Percentiles rank a stretch among this genome's conserved stretches.
These are phyloP conservation scores for Amaurobius ferox DNA, from an alignment of 2,888 invertebrate species.

Conservation along the genomic window DNA sequence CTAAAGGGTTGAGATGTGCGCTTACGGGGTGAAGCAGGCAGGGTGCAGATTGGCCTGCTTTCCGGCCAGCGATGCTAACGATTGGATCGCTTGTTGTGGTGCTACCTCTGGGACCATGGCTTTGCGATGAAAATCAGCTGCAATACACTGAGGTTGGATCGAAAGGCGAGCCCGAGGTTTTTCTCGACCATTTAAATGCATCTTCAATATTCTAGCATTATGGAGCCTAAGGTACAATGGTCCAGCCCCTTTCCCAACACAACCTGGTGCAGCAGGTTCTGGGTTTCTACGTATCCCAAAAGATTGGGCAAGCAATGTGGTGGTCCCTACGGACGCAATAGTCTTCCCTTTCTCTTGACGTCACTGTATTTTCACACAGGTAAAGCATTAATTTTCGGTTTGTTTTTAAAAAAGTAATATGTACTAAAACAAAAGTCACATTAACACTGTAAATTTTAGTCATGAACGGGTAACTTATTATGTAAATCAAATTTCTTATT, in stretches of 20 bases:
- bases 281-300: conserved; percentile 19
- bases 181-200: conserved; percentile 22
- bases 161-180: conserved; percentile 47
- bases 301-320: conserved; percentile 28
- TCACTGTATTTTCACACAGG: conserved; percentile 51
- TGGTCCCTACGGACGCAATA: conserved; percentile 51
- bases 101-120: conserved; percentile 40
- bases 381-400: conserved; percentile 66
- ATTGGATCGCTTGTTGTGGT: conserved; percentile 58
- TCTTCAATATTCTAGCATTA: conserved; percentile 20
- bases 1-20: conserved; percentile 62
- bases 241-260: conserved; percentile 32
- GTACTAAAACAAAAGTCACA: neutral
- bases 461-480: neutral
- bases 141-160: conserved; percentile 38
- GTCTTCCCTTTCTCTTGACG: conserved; percentile 44
- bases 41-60: conserved; percentile 40
- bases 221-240: conserved; percentile 41
- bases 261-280: conserved; percentile 31
- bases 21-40: conserved; percentile 50
- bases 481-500: conserved; percentile 8
- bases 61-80: conserved; percentile 30
- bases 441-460: neutral
- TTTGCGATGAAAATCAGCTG: conserved; percentile 41
- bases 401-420: conserved; percentile 44